Percentiles rank a stretch among this genome's conserved stretches.
Conservation (phyloP, 2,797 vertebrate genomes). For the Falco novaeseelandiae region DNA sequence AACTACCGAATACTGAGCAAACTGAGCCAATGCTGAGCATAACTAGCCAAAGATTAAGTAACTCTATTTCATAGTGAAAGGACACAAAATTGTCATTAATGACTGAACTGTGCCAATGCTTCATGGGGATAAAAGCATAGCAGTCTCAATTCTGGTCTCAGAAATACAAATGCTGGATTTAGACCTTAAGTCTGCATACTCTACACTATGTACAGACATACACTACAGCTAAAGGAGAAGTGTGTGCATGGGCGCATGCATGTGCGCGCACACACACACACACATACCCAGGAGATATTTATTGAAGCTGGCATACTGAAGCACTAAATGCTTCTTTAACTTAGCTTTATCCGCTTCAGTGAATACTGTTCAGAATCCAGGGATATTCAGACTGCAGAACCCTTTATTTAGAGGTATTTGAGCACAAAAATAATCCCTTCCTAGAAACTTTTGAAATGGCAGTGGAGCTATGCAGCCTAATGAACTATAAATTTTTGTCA, state of each 20-base stretch:
- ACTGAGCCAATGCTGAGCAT: neutral
- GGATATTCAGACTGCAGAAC: constrained; percentile 57
- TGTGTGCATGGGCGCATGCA: neutral
- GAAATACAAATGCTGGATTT: neutral
- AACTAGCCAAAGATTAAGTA: constrained; percentile 6
- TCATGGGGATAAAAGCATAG: neutral
- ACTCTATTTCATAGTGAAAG: constrained; percentile 14
- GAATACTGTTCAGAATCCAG: constrained; percentile 64
- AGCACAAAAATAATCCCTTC: constrained; percentile 75
- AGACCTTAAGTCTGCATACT: neutral
- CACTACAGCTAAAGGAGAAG: neutral
- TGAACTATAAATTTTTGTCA: constrained; percentile 74
- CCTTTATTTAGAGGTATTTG: constrained; percentile 71
- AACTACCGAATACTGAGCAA: neutral
- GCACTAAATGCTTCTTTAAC: constrained; percentile 76
- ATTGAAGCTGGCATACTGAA: constrained; percentile 66
- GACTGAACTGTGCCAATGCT: neutral
- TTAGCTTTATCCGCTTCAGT: constrained; percentile 76
- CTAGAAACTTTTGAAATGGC: constrained; percentile 69
- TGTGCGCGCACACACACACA: neutral
- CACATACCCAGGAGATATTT: constrained; percentile 34
- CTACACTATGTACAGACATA: neutral
- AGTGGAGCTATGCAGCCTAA: constrained; percentile 57
- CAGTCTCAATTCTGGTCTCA: neutral
- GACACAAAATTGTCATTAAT: constrained; percentile 10